Evolutionary conservation across 2,113 vertebrate genomes (phyloP).

Genomic region (Sinocyclocheilus anophthalmus): DNA sequence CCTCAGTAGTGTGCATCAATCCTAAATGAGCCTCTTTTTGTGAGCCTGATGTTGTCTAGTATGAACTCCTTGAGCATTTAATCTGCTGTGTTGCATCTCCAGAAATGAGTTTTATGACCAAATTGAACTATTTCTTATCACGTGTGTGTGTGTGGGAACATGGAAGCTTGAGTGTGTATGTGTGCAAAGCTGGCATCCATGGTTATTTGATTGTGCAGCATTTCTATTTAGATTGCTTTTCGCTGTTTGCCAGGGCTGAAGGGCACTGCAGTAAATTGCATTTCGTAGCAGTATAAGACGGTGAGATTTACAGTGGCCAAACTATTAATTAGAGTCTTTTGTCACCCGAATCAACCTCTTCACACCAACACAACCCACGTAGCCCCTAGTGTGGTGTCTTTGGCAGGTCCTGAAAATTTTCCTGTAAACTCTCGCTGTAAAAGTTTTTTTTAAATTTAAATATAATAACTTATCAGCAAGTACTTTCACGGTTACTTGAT

Average conservation of each 20-base stretch:
- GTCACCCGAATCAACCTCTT: slow-evolving; percentile 24
- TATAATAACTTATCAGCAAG: no score
- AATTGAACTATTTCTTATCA: not conserved
- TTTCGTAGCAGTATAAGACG: slow-evolving; percentile 13
- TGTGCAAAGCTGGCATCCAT: slow-evolving; percentile 18
- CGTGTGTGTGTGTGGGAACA: not conserved
- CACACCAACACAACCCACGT: slow-evolving; percentile 4
- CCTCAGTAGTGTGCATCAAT: not conserved
- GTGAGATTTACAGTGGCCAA: slow-evolving; percentile 39
- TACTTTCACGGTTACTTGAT: not conserved
- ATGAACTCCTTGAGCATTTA: not conserved
- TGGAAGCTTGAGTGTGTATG: not conserved
- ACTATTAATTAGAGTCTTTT: slow-evolving; percentile 42
- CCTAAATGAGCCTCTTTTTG: not conserved
- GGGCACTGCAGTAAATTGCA: slow-evolving; percentile 43
- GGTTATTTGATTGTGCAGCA: slow-evolving; percentile 35
- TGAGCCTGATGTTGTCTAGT: not conserved
- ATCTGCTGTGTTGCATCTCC: not conserved
- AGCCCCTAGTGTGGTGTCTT: not conserved
- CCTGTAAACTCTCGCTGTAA: not conserved
- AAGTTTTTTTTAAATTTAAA: no score
- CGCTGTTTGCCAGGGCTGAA: slow-evolving; percentile 18
- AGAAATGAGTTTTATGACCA: not conserved
- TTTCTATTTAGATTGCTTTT: slow-evolving; percentile 48
- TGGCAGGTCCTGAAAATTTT: not conserved